These are phyloP conservation scores for Cerastis leucographa DNA, from an alignment of 2,888 invertebrate genomes.

Conservation along the genomic window DNA sequence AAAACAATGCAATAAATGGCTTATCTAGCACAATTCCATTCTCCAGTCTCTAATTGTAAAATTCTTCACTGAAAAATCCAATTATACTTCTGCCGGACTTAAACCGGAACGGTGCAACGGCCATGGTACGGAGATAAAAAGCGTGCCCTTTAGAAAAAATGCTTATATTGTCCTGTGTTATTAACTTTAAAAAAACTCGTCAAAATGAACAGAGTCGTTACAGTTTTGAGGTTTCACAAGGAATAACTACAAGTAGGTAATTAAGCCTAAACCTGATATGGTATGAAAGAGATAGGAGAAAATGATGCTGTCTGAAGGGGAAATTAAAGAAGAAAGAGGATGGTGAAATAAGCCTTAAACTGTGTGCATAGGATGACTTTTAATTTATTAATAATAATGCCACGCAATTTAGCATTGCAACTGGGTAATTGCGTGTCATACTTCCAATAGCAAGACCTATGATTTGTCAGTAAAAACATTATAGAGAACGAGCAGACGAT, in stretches of 20 bases:
- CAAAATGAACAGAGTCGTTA: not conserved
- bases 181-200: not conserved
- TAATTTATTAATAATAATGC: not conserved
- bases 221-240: not conserved
- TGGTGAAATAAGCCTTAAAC: not conserved
- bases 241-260: not conserved
- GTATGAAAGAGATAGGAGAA: too few relatives aligned
- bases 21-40: constrained; percentile 18
- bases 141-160: constrained; percentile 15
- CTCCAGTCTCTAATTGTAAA: constrained; percentile 30
- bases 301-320: too few relatives aligned
- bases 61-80: constrained; percentile 52
- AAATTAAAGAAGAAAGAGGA: too few relatives aligned
- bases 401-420: too few relatives aligned
- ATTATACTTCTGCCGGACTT: constrained; percentile 37
- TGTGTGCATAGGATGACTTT: not conserved
- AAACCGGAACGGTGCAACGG: constrained; percentile 8
- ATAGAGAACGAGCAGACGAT: not conserved
- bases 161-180: constrained; percentile 16
- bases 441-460: not conserved
- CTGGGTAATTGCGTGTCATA: not conserved
- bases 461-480: not conserved
- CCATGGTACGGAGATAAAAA: constrained; percentile 34
- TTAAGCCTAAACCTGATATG: not conserved
- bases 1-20: constrained; percentile 12